phyloP scores from a whole-genome alignment of 2,113 vertebrate species.

The Sphyrna mokarran region DNA sequence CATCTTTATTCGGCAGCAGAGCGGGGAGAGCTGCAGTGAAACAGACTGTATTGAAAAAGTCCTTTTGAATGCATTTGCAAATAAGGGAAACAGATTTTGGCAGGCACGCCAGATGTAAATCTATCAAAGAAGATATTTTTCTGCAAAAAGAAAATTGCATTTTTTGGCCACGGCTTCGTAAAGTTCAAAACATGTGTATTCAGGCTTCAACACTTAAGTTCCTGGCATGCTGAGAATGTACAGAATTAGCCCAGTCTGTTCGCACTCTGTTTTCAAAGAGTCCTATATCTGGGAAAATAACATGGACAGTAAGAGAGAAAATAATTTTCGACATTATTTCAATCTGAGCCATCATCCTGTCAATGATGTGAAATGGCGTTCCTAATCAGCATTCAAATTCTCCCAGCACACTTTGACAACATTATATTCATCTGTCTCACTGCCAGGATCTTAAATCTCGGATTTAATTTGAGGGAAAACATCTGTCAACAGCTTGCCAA shows the following conservation, averaged over 20 bases:
- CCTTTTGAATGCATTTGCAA: background rate
- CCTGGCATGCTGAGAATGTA: constrained; percentile 18
- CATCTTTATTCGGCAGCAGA: background rate
- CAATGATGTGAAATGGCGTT: background rate
- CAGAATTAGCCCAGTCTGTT: background rate
- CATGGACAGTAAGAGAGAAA: too few relatives aligned
- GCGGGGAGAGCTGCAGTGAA: background rate
- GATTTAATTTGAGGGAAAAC: background rate
- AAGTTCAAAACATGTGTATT: background rate
- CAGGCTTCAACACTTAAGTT: background rate
- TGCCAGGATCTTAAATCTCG: background rate
- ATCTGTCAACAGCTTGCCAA: background rate
- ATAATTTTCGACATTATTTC: background rate
- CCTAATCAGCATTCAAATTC: background rate
- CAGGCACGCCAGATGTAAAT: background rate
- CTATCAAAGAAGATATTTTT: constrained; percentile 24
- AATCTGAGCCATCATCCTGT: background rate
- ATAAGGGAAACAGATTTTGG: background rate
- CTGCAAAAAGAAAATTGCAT: background rate
- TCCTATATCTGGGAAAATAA: background rate
- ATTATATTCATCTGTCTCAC: background rate
- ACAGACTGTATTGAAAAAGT: background rate
- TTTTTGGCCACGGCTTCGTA: background rate
- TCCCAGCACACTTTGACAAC: background rate
- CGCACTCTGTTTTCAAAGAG: background rate